Conservation (phyloP, 2,113 vertebrate genomes). For the Sialia sialis region DNA sequence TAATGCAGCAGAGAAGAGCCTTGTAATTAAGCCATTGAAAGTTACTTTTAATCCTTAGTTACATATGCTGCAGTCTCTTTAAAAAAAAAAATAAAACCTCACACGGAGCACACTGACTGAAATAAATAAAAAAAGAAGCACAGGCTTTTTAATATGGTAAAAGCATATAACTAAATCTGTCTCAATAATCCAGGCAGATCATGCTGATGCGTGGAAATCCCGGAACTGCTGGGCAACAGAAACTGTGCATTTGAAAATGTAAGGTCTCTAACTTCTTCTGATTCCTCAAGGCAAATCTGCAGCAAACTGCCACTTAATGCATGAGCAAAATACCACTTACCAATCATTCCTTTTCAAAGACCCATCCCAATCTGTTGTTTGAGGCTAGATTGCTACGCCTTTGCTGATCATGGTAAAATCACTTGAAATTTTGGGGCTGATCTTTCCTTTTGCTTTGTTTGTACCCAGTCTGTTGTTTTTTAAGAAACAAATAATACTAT, state of each 20-base stretch:
- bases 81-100: not conserved
- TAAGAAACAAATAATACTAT: not conserved
- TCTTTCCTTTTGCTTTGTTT: not conserved
- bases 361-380: not conserved
- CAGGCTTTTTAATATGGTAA: not conserved
- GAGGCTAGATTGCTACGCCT: not conserved
- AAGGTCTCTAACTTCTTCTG: not conserved
- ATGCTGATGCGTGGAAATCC: not conserved
- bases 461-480: not conserved
- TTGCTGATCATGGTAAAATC: not conserved
- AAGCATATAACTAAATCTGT: not conserved
- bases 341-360: not conserved
- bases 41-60: not conserved
- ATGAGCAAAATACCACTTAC: not conserved
- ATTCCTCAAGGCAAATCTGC: not conserved
- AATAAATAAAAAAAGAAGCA: not conserved
- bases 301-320: not conserved
- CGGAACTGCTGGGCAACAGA: not conserved
- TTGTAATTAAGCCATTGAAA: not conserved
- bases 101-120: not conserved
- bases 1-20: not conserved
- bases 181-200: not conserved
- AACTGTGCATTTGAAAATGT: not conserved
- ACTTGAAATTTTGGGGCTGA: not conserved
- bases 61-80: not conserved